Conservation (phyloP, 2,797 vertebrate species). For the Lacerta bilineata region DNA sequence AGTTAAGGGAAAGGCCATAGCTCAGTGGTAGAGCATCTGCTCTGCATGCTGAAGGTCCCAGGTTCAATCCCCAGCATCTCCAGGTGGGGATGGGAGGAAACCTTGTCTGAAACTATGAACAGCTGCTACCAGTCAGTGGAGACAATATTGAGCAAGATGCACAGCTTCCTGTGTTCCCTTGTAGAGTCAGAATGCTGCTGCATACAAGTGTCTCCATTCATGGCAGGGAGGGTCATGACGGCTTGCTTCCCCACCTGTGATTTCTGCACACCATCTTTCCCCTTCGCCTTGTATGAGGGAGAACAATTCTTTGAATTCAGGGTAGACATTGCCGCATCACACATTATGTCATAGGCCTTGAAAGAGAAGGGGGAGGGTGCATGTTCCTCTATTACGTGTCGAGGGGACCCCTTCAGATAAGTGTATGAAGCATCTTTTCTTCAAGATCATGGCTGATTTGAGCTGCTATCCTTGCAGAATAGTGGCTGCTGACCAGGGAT, state of each 20-base stretch:
- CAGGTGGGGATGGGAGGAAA: no score
- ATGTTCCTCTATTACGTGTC: neutral
- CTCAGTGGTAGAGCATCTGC: no score
- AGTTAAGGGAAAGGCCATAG: neutral
- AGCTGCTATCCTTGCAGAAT: neutral
- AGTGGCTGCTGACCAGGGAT: neutral
- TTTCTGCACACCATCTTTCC: neutral
- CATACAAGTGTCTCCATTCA: neutral
- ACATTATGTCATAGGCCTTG: neutral
- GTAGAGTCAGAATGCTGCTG: neutral
- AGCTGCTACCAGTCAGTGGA: no score
- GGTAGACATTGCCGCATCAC: neutral
- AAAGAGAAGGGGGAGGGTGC: neutral
- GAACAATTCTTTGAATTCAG: neutral
- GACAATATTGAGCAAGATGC: no score
- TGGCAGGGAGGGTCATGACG: no score
- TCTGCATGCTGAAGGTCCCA: no score
- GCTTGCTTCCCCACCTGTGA: neutral
- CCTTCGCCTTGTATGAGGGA: neutral
- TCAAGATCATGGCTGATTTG: neutral
- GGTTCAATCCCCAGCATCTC: no score
- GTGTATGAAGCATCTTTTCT: neutral
- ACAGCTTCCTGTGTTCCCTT: no score
- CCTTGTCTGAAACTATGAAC: no score
- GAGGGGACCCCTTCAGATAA: neutral